Conservation (phyloP, 2,888 invertebrate species). For the Sepiola atlantica region DNA sequence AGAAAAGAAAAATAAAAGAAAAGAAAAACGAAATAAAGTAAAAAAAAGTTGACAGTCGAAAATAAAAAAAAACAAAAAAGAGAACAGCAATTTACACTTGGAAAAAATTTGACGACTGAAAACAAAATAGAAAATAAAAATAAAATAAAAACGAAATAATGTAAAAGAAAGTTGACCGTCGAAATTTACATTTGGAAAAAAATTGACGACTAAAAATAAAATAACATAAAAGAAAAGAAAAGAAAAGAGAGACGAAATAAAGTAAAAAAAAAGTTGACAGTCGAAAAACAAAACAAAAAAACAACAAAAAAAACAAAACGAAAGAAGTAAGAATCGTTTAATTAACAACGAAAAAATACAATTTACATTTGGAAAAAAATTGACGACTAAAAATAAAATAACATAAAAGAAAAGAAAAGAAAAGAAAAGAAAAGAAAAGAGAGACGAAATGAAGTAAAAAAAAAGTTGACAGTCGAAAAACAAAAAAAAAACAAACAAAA, state of each 20-base stretch:
- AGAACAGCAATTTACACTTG: background rate
- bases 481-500: background rate
- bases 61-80: background rate
- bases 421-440: too few relatives aligned
- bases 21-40: background rate
- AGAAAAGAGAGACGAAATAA: background rate
- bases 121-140: background rate
- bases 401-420: background rate
- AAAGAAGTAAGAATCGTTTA: background rate
- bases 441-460: background rate
- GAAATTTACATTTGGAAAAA: background rate
- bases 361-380: too few relatives aligned
- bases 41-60: accelerated
- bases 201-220: background rate
- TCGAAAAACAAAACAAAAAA: background rate
- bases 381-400: background rate
- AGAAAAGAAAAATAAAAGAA: background rate
- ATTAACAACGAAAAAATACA: background rate
- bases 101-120: background rate
- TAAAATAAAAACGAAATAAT: too few relatives aligned
- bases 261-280: too few relatives aligned
- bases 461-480: background rate
- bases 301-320: background rate
- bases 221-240: background rate
- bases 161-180: background rate